Percentiles rank a stretch among this genome's conserved stretches.
phyloP scores from a whole-genome alignment of 2,113 vertebrate species.

The Gobiocypris rarus region DNA sequence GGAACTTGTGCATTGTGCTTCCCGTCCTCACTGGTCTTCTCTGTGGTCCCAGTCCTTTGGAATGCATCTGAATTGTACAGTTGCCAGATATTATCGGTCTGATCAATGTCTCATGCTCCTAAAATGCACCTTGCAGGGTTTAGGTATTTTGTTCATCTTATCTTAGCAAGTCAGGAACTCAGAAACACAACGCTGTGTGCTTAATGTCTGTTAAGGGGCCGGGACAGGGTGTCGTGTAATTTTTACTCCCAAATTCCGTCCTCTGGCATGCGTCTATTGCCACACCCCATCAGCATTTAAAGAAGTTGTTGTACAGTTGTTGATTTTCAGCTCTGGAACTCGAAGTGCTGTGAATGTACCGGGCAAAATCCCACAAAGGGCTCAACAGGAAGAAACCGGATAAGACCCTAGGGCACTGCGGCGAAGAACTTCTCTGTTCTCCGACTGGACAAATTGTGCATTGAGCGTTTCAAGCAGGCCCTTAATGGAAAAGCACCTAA shows the following conservation, averaged over 20 bases:
- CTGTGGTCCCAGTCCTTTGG: slow-evolving; percentile 10
- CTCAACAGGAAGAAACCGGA: slow-evolving; percentile 29
- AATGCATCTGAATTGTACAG: slow-evolving; percentile 26
- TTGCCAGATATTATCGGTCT: slow-evolving; percentile 32
- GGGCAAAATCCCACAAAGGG: slow-evolving; percentile 25
- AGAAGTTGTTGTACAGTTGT: slow-evolving; percentile 25
- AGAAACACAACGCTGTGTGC: slow-evolving; percentile 5
- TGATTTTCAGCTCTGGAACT: slow-evolving; percentile 24
- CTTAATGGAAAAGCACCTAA: neutral
- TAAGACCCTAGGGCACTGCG: slow-evolving; percentile 27
- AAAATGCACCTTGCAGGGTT: slow-evolving; percentile 15
- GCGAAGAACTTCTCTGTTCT: slow-evolving; percentile 29
- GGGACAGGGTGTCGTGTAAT: slow-evolving; percentile 6
- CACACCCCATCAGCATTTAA: slow-evolving; percentile 35
- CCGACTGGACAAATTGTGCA: slow-evolving; percentile 19
- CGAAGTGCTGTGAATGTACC: slow-evolving; percentile 15
- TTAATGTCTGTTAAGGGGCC: neutral
- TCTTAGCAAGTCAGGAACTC: slow-evolving; percentile 16
- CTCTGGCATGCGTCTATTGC: slow-evolving; percentile 17
- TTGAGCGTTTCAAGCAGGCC: neutral
- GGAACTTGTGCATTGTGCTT: slow-evolving; percentile 40
- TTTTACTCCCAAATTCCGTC: slow-evolving; percentile 18
- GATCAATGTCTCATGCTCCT: slow-evolving; percentile 12
- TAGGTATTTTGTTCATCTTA: slow-evolving; percentile 42
- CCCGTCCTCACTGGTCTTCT: neutral